Evolutionary conservation across 2,797 vertebrate genomes (phyloP), one percentile per base, ranked within the genome.

Genomic region (Gymnodraco acuticeps): DNA sequence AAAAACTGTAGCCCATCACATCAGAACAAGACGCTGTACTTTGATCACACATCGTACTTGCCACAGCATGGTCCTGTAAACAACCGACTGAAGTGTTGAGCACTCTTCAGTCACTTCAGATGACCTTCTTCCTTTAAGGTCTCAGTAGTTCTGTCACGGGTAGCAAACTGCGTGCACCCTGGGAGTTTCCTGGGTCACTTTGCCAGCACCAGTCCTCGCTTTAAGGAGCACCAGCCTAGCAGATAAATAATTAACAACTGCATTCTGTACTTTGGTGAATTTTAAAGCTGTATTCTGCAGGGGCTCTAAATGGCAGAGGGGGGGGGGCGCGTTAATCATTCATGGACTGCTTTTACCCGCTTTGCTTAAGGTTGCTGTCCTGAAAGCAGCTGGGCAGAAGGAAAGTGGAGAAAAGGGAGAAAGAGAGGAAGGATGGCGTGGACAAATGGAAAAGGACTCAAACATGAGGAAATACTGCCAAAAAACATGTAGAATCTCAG

Each of bases 201-300:
- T 93, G 90, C 90, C 82, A 82, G 82, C 55, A 63, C 77, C 81
- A 10, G 65, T 78, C 78, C 63, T 68, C 58, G 66, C 75, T 89
- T 61, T 43, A 64, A 87, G 76, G 88, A 65, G 85, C 83, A 71
- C 16, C 88, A 83, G 86, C 84, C 69, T 55, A 78, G 78, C 81
- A 23, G 89, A 95, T 95, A 86, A 95, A 95, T 95, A 93, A 95
- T 95, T 95, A 88, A 95, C 76, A 68, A 56, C 68, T 73, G 86
- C 89, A 83, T 94, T 94, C 93, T 94, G 92, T 94, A 93, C 93
- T 94, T 93, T 90, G 84, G 90, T 91, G 93, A 91, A 94, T 94
- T 94, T 93, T 94, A 93, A 94, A 94, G 90, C 85, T 76, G 85
- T 87, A 88, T 89, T 92, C 93, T 93, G 93, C 88, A 80, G 93